phyloP scores from a whole-genome alignment of 1,140 invertebrate species.

The Micrasema longulum region DNA sequence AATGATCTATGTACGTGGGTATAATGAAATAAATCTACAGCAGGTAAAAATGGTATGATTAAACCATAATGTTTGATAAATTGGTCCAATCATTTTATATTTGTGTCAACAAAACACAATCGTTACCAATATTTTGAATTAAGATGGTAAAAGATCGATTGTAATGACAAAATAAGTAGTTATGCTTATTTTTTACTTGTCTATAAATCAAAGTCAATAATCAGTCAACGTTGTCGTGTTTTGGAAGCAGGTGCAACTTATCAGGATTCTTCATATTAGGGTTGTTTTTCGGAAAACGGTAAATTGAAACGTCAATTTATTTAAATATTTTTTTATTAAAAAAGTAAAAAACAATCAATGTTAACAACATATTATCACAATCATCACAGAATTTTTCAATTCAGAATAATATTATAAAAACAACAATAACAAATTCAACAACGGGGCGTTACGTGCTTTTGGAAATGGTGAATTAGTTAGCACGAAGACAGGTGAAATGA shows the following conservation, averaged over 20 bases:
- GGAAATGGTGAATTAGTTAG: background rate
- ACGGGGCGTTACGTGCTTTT: conserved; percentile 1
- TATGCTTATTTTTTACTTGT: background rate
- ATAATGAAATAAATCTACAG: too few relatives aligned
- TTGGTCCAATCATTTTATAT: too few relatives aligned
- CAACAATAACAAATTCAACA: conserved; percentile 34
- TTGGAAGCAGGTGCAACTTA: background rate
- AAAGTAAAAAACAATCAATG: conserved; percentile 51
- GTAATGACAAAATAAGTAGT: background rate
- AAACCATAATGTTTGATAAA: too few relatives aligned
- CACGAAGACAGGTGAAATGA: background rate
- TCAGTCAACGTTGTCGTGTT: background rate
- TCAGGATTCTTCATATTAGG: background rate
- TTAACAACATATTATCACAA: conserved; percentile 48
- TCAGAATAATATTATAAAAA: conserved; percentile 26
- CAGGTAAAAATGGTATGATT: too few relatives aligned
- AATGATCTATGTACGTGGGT: too few relatives aligned
- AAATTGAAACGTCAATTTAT: conserved; percentile 3
- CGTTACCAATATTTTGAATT: background rate
- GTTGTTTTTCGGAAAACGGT: background rate
- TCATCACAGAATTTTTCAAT: conserved; percentile 18
- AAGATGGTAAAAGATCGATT: background rate
- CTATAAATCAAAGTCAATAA: background rate
- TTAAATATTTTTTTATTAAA: conserved; percentile 45
- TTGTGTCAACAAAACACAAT: too few relatives aligned